These are phyloP conservation scores for Petrophora chlorosata DNA, from an alignment of 2,888 invertebrate species.

Conservation along the genomic window DNA sequence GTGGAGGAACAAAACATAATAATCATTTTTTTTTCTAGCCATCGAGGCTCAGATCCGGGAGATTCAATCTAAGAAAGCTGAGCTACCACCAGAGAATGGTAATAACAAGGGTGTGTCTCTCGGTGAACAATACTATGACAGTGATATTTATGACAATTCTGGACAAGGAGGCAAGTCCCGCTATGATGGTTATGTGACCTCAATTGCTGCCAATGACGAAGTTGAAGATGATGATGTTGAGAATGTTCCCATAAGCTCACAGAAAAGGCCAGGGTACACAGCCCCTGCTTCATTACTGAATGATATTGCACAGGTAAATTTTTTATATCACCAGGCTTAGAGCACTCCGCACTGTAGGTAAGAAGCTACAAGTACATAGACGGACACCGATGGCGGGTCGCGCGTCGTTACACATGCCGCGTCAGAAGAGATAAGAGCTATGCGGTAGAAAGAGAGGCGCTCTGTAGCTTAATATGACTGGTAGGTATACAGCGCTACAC, in stretches of 20 bases:
- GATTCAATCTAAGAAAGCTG: slow-evolving; percentile 94
- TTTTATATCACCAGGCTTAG: too few species aligned
- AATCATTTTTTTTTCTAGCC: slow-evolving; percentile 83
- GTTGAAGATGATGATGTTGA: slow-evolving; percentile 97
- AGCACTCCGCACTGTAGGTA: too few species aligned
- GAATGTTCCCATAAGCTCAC: slow-evolving; percentile 85
- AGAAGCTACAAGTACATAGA: too few species aligned
- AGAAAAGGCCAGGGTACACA: slow-evolving; percentile 91
- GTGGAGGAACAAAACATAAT: too few species aligned
- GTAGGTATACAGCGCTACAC: too few species aligned
- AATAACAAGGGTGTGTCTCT: slow-evolving; percentile 92
- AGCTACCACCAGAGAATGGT: slow-evolving; percentile 85
- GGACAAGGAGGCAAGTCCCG: slow-evolving; percentile 87
- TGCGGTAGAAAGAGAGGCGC: too few species aligned
- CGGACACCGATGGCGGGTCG: too few species aligned
- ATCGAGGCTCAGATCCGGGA: slow-evolving; percentile 97
- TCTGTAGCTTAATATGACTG: too few species aligned
- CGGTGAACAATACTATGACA: slow-evolving; percentile 95
- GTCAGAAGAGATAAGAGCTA: too few species aligned
- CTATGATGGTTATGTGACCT: slow-evolving; percentile 97
- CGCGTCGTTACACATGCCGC: too few species aligned
- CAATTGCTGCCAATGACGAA: slow-evolving; percentile 98
- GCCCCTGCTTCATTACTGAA: slow-evolving; percentile 95
- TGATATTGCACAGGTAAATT: slow-evolving; percentile 93
- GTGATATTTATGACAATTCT: slow-evolving; percentile 94